These are phyloP conservation scores for Tympanoctomys barrerae DNA, from an alignment of 2,797 vertebrate genomes.

Conservation along the genomic window DNA sequence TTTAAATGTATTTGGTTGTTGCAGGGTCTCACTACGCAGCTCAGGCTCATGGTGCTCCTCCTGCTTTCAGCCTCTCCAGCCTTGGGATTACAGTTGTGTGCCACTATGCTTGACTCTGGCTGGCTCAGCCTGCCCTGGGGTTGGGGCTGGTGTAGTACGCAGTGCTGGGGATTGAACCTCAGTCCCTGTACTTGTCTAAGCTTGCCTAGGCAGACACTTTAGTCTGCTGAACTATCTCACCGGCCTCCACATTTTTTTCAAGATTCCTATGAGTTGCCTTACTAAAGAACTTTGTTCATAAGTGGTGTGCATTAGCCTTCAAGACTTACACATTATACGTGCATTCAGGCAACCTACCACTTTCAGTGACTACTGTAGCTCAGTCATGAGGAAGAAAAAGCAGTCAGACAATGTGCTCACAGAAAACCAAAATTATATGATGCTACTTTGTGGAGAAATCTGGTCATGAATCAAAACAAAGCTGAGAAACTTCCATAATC, in stretches of 20 bases:
- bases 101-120: no score
- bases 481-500: background rate
- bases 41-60: no score
- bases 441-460: background rate
- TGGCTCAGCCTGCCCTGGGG: no score
- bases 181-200: no score
- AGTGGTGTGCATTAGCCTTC: background rate
- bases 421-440: background rate
- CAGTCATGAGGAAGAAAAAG: background rate
- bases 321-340: background rate
- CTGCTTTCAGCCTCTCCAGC: no score
- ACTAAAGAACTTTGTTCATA: background rate
- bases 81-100: no score
- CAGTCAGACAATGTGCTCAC: background rate
- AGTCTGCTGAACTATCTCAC: no score
- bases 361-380: background rate
- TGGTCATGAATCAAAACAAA: conserved; percentile 2
- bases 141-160: no score
- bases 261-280: background rate
- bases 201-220: no score
- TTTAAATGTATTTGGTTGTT: no score
- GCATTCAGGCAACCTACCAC: background rate
- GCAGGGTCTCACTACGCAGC: no score
- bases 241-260: background rate
- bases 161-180: no score